Percentiles rank a stretch among this genome's conserved stretches.
These are phyloP conservation scores for Cyclophora albipunctata DNA, from an alignment of 2,888 invertebrate species.

Conservation along the genomic window DNA sequence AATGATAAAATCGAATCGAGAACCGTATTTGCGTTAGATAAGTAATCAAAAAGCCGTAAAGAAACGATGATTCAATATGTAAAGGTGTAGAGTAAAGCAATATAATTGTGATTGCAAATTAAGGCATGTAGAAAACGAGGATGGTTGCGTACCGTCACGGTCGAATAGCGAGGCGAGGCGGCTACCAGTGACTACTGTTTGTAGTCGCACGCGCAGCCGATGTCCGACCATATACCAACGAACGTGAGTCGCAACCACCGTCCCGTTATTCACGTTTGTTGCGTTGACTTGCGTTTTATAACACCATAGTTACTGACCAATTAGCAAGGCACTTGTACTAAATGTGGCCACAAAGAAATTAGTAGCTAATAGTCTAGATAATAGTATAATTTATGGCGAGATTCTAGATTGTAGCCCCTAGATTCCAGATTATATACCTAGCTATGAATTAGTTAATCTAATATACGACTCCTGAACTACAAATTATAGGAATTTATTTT, in stretches of 20 bases:
- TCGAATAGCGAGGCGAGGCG: slow-evolving; percentile 41
- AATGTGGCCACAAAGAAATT: no score
- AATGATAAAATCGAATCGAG: no score
- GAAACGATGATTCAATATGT: background rate
- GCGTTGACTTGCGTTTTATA: background rate
- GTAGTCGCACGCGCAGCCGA: slow-evolving; percentile 5
- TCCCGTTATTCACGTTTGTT: slow-evolving; percentile 24
- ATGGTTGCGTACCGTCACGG: slow-evolving; percentile 56
- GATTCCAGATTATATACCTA: no score
- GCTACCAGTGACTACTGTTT: slow-evolving; percentile 29
- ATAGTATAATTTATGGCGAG: no score
- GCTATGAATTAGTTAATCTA: no score
- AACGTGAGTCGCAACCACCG: slow-evolving; percentile 19
- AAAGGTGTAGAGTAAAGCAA: slow-evolving; percentile 8
- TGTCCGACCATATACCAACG: slow-evolving; percentile 14
- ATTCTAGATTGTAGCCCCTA: no score
- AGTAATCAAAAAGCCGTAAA: background rate
- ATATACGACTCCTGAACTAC: no score
- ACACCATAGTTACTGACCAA: no score
- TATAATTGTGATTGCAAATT: slow-evolving; percentile 16
- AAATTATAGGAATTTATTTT: no score
- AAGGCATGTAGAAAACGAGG: slow-evolving; percentile 43
- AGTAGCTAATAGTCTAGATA: no score
- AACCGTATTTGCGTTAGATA: no score
- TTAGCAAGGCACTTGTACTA: no score